These are phyloP conservation scores for Cactoblastis cactorum DNA, from an alignment of 2,888 invertebrate genomes.

Conservation along the genomic window DNA sequence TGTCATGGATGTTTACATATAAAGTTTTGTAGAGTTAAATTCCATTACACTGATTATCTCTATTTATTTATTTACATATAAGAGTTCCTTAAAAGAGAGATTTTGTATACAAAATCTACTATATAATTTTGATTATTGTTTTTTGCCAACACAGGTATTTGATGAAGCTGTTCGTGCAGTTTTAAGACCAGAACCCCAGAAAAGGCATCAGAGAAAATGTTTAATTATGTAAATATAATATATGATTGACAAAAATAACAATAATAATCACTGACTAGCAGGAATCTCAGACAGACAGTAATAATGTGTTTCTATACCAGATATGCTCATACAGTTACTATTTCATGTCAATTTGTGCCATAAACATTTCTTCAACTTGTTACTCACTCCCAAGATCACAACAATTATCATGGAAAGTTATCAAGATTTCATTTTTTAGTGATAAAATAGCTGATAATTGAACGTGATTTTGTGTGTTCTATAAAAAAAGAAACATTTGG, in stretches of 20 bases:
- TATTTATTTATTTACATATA: too few species aligned
- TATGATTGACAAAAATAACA: slow-evolving; percentile 43
- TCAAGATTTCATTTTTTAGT: too few species aligned
- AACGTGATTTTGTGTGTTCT: too few species aligned
- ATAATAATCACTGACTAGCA: slow-evolving; percentile 40
- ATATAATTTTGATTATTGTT: too few species aligned
- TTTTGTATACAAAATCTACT: too few species aligned
- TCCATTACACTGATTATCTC: too few species aligned
- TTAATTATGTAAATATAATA: slow-evolving; percentile 82
- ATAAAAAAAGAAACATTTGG: too few species aligned
- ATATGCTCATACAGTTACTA: slow-evolving; percentile 11
- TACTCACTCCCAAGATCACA: neutral
- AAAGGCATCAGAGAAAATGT: slow-evolving; percentile 96
- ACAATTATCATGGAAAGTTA: neutral
- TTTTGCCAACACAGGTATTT: slow-evolving; percentile 98
- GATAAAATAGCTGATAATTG: too few species aligned
- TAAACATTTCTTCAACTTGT: slow-evolving; percentile 28
- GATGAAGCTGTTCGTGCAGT: slow-evolving; percentile 99
- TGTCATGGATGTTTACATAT: too few species aligned
- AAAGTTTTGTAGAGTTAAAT: too few species aligned
- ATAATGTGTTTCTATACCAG: slow-evolving; percentile 74
- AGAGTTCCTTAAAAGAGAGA: too few species aligned
- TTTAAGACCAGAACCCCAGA: slow-evolving; percentile 96
- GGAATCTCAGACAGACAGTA: slow-evolving; percentile 68
- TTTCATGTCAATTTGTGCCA: slow-evolving; percentile 36